Base-by-base conservation (phyloP, 2,113 vertebrate genomes). In the Phycodurus eques region DNA sequence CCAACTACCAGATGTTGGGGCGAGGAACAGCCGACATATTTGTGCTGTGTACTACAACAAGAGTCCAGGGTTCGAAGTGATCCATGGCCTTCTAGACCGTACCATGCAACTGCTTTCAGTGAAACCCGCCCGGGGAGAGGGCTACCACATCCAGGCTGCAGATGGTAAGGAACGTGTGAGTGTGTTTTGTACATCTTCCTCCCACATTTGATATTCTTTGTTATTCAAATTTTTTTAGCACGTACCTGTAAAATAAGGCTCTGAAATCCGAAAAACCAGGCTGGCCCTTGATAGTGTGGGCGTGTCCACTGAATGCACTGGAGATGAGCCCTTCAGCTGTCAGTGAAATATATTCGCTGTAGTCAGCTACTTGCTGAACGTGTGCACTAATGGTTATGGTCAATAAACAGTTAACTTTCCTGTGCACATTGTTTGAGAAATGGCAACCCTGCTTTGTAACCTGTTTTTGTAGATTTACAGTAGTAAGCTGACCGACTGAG, bases 31-130 rank as follows among this genome's bases (percentile, higher is more conserved):
- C 76, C 90, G 96, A 44, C 94, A 94, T 72, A 93, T 99, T 70
- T 97, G 96, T 88, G 96, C 98, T 0, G 71, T 98, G 59, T 96
- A 96, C 85, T 98, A 97, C 91, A 98, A 95, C 88, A 98, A 96
- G 91, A 96, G 85, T 66, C 96, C 98, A 0, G 98, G 97, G 47
- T 99, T 99, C 72, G 98, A 99, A 89, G 94, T 98, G 54, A 98
- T 98, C 85, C 98, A 99, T 1, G 98, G 98, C 20, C 92, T 99
- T n/a, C 91, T 99, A 88, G 97, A 99, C 89, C 93, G 96, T 67
- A 75, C 95, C 71, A 99, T 99, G 98, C 96, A 99, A 79, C 92
- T 99, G 59, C 90, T 99, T 51, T 93, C 93, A 15, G 91, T 97
- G 70, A 92, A 91, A 75, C 85, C 93, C 0, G 90, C 80, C 7